Evolutionary conservation across 1,140 invertebrate genomes (phyloP).

Genomic region (Bilobella aurantiaca): DNA sequence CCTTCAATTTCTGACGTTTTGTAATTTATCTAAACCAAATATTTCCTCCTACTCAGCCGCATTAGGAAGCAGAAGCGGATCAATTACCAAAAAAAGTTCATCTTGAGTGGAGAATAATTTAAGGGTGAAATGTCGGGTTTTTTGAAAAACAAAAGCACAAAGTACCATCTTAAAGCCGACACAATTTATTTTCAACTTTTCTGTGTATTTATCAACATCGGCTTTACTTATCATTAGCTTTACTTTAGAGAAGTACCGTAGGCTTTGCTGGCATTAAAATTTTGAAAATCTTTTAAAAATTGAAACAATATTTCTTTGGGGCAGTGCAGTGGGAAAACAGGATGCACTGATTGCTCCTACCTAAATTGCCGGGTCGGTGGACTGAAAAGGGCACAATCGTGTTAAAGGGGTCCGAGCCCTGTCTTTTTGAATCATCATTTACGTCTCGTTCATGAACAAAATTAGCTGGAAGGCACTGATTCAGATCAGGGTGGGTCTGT

Average conservation of each 20-base stretch:
- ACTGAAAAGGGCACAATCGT: not conserved
- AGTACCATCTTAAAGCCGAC: too few relatives aligned
- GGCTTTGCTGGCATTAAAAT: not conserved
- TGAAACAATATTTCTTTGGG: not conserved
- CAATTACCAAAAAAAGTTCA: not conserved
- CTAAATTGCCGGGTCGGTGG: not conserved
- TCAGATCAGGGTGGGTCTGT: constrained; percentile 16
- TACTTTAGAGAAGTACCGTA: too few relatives aligned
- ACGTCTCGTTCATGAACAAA: constrained; percentile 26
- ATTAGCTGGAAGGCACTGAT: constrained; percentile 16
- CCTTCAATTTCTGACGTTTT: not conserved
- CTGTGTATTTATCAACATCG: too few relatives aligned
- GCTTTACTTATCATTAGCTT: too few relatives aligned
- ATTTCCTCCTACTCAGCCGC: not conserved
- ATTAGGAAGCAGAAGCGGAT: not conserved
- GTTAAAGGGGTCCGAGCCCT: not conserved
- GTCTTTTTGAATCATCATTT: constrained; percentile 35
- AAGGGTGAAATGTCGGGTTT: not conserved
- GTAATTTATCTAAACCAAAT: not conserved
- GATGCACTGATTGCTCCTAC: not conserved
- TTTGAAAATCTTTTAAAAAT: not conserved
- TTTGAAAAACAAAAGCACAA: too few relatives aligned
- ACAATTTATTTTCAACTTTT: too few relatives aligned
- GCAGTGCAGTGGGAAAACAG: not conserved
- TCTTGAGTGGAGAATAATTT: not conserved